Evolutionary conservation across 2,797 vertebrate genomes (phyloP), one percentile per base, ranked within the genome.

Genomic region (Acanthurus lineatus): DNA sequence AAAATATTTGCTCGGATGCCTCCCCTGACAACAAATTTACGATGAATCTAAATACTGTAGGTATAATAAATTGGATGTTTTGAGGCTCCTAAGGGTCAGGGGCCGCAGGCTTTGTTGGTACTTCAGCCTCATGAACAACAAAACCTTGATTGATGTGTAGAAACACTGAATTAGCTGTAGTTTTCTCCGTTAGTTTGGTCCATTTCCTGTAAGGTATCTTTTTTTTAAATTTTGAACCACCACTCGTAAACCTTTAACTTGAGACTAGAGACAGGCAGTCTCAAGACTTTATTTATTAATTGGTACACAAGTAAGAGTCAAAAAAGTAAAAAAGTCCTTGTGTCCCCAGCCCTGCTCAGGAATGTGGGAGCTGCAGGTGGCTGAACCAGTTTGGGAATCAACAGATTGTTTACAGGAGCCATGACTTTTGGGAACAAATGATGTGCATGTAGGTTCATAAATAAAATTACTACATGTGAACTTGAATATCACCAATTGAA

Each of bases 341-440:
- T n/a, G 61, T 68, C 25, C 5, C 4, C 28, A 16, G 48, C 66
- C 71, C 28, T n/a, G 19, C 63, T 69, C 75, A 73, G 78, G 77
- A 73, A 85, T 72, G 77, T 64, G 51, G 67, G 51, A 16, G 66
- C 81, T 53, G 75, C 69, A 76, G 78, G 81, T 69, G 58, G 56
- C 3, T 8, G 2, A 69, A 81, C 65, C 70, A 75, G 84, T 76
- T 59, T 61, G 44, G 32, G 32, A 85, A 58, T 75, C 47, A 69
- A 48, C 72, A 64, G 66, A 79, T 65, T 1, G 59, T 81, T 82
- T 49, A 56, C 40, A 47, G 3, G 28, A 17, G 40, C 57, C n/a
- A 25, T 68, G 38, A 28, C 63, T 20, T 65, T 25, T 35, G 10
- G 44, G 10, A 78, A 38, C 11, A 67, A 22, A 49, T 64, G 53